Evolutionary conservation across 2,113 vertebrate genomes (phyloP).

Genomic region (Capreolus pygargus): DNA sequence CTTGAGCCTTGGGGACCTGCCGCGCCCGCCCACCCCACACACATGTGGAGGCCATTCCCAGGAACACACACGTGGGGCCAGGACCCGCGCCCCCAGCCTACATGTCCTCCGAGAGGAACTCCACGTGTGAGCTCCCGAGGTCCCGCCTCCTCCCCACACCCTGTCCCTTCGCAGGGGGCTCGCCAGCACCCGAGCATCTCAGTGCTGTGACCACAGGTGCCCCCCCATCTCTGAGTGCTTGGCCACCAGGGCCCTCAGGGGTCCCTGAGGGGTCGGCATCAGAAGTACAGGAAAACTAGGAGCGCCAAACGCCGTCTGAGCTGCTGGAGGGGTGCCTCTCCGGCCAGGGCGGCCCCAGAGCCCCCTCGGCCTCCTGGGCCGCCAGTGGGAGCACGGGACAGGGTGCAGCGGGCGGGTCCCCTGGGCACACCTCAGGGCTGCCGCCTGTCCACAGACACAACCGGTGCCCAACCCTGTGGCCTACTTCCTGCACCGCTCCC

Average conservation of each 20-base stretch:
- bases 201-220: not conserved
- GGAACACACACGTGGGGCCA: not conserved
- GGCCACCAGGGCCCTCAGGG: not conserved
- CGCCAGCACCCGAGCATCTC: not conserved
- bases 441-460: conserved; percentile 86
- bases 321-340: not conserved
- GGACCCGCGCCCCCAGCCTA: not conserved
- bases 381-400: fast-evolving
- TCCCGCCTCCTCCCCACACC: fast-evolving
- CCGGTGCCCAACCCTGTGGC: conserved; percentile 93
- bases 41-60: not conserved
- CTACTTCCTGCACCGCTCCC: conserved; percentile 92
- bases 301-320: not conserved
- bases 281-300: not conserved
- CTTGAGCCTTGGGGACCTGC: not conserved
- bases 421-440: not conserved
- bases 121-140: fast-evolving
- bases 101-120: not conserved
- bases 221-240: not conserved
- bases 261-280: not conserved
- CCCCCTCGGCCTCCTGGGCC: not conserved
- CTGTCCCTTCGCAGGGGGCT: fast-evolving
- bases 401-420: not conserved
- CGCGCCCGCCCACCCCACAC: not conserved
- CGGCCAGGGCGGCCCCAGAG: not conserved